phyloP scores from a whole-genome alignment of 2,888 invertebrate species.

The Griposia aprilina region DNA sequence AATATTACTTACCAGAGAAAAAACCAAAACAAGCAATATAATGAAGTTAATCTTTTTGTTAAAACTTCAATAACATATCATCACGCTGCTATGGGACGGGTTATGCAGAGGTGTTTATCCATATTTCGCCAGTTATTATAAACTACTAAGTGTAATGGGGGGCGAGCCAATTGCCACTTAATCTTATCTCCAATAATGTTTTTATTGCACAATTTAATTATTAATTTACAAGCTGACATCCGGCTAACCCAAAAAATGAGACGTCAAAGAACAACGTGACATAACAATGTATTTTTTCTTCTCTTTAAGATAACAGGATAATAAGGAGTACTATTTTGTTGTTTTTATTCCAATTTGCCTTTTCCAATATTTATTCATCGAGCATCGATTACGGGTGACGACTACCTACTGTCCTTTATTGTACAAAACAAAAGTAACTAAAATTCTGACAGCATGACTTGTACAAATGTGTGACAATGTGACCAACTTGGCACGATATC shows the following conservation, averaged over 20 bases:
- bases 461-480: background rate
- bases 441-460: background rate
- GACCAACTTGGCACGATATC: background rate
- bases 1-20: background rate
- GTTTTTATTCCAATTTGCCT: conserved; percentile 26
- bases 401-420: background rate
- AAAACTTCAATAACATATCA: background rate
- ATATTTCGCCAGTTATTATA: background rate
- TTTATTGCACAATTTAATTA: conserved; percentile 15
- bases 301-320: conserved; percentile 19
- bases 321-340: conserved; percentile 15
- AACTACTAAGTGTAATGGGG: background rate
- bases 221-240: conserved; percentile 1
- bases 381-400: conserved; percentile 1
- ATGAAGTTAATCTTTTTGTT: background rate
- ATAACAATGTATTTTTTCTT: conserved; percentile 12
- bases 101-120: background rate
- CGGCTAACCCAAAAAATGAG: conserved; percentile 10
- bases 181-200: conserved; percentile 12
- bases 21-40: background rate
- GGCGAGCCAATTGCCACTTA: background rate
- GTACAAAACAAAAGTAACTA: too few species aligned
- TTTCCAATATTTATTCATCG: conserved; percentile 24
- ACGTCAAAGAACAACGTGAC: conserved; percentile 37
- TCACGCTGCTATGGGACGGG: background rate